Percentiles rank a stretch among this genome's conserved stretches.
phyloP scores from a whole-genome alignment of 1,140 invertebrate species.

The Drosophila tsacasi region DNA sequence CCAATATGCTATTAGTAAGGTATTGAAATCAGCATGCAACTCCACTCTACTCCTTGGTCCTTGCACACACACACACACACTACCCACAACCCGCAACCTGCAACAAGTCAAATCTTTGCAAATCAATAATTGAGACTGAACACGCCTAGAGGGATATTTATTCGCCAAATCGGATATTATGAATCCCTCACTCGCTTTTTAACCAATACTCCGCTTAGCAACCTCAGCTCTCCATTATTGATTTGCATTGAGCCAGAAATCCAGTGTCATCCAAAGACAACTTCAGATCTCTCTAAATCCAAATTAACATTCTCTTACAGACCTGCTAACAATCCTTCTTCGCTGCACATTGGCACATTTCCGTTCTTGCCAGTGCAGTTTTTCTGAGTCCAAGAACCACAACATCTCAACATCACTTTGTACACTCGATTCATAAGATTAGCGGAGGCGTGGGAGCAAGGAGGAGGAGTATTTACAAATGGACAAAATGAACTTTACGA shows the following conservation, averaged over 20 bases:
- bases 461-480: conserved; percentile 71
- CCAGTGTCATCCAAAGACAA: conserved; percentile 26
- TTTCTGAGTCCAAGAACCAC: conserved; percentile 69
- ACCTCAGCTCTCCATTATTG: conserved; percentile 23
- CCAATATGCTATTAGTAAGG: conserved; percentile 84
- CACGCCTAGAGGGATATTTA: not conserved
- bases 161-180: not conserved
- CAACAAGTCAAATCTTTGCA: conserved; percentile 32
- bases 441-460: conserved; percentile 37
- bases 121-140: conserved; percentile 30
- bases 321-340: conserved; percentile 74
- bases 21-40: conserved; percentile 59
- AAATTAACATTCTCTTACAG: conserved; percentile 80
- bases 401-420: conserved; percentile 60
- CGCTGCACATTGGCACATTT: conserved; percentile 83
- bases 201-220: conserved; percentile 9
- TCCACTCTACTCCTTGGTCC: conserved; percentile 54
- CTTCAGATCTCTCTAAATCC: conserved; percentile 57
- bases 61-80: conserved; percentile 50
- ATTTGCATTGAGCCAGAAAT: conserved; percentile 42
- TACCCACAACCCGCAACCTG: conserved; percentile 15
- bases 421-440: conserved; percentile 63
- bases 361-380: conserved; percentile 82
- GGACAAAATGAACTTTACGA: conserved; percentile 64
- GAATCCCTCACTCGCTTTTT: no score